Evolutionary conservation across 2,113 vertebrate genomes (phyloP).

Genomic region (Heptranchias perlo): DNA sequence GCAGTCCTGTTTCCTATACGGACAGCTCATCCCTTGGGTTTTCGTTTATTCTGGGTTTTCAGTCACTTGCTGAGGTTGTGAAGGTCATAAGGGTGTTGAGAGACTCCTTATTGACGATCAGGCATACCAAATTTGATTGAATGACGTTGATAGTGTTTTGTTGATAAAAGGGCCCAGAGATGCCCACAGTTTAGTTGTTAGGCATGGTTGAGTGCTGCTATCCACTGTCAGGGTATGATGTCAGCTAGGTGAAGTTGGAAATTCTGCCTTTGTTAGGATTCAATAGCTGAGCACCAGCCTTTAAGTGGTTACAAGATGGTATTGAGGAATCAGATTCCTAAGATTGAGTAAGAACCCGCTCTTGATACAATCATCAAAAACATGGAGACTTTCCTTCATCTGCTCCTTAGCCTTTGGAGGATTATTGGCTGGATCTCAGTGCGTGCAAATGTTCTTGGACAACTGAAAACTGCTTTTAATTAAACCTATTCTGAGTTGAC

Average conservation of each 20-base stretch:
- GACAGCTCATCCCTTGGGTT: background rate
- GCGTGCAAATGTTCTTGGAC: background rate
- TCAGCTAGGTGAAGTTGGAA: background rate
- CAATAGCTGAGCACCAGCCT: too few species aligned
- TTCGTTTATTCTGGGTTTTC: background rate
- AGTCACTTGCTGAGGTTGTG: background rate
- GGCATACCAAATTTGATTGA: background rate
- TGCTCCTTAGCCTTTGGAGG: too few species aligned
- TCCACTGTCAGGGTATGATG: background rate
- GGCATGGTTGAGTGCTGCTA: background rate
- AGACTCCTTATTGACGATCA: background rate
- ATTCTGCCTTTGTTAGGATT: background rate
- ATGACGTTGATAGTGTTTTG: background rate
- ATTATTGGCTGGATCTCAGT: background rate
- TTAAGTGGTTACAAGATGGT: background rate
- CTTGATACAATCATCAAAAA: background rate
- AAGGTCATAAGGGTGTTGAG: background rate
- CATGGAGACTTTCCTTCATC: background rate
- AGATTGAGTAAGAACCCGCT: background rate
- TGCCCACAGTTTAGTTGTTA: background rate
- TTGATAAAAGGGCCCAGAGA: background rate
- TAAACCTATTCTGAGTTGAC: too few species aligned
- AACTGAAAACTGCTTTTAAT: too few species aligned
- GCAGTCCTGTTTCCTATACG: background rate
- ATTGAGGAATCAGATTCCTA: background rate